Evolutionary conservation across 1,140 invertebrate genomes (phyloP).

Genomic region (Drosophila mauritiana): DNA sequence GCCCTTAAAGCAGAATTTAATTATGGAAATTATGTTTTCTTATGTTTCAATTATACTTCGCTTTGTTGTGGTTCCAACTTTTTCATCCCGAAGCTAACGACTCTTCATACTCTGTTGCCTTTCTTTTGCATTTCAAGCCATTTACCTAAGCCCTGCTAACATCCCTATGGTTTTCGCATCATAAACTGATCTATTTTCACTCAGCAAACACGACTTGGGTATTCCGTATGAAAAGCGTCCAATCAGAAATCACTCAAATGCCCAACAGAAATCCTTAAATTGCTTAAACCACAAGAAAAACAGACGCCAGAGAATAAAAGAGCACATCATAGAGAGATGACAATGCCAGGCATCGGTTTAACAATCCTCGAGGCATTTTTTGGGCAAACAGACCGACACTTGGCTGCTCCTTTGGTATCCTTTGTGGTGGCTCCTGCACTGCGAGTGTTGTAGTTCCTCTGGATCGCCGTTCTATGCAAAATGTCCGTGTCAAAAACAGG

Average conservation of each 20-base stretch:
- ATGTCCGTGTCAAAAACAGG: slow-evolving; percentile 63
- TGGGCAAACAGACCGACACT: slow-evolving; percentile 73
- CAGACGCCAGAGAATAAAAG: slow-evolving; percentile 19
- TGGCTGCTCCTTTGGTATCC: slow-evolving; percentile 56
- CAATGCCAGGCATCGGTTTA: slow-evolving; percentile 41
- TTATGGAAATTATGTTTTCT: neutral
- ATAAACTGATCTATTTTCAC: slow-evolving; percentile 41
- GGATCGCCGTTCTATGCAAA: slow-evolving; percentile 53
- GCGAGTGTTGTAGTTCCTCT: slow-evolving; percentile 39
- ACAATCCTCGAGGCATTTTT: slow-evolving; percentile 63
- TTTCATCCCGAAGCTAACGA: neutral
- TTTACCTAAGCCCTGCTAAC: slow-evolving; percentile 28
- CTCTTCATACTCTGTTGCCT: neutral
- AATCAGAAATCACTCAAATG: slow-evolving; percentile 52
- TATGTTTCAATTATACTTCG: neutral
- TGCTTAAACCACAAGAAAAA: slow-evolving; percentile 53
- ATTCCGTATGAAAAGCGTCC: slow-evolving; percentile 8
- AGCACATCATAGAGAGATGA: slow-evolving; percentile 22
- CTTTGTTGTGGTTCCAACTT: neutral
- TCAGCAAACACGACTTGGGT: slow-evolving; percentile 18
- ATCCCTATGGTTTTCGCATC: slow-evolving; percentile 17
- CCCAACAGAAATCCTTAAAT: slow-evolving; percentile 57
- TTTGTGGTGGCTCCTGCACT: slow-evolving; percentile 55
- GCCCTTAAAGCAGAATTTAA: neutral
- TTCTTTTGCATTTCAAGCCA: slow-evolving; percentile 18